Evolutionary conservation across 2,888 invertebrate species (phyloP), one percentile per base, ranked within the genome.

Genomic region (Lottia gigantea): DNA sequence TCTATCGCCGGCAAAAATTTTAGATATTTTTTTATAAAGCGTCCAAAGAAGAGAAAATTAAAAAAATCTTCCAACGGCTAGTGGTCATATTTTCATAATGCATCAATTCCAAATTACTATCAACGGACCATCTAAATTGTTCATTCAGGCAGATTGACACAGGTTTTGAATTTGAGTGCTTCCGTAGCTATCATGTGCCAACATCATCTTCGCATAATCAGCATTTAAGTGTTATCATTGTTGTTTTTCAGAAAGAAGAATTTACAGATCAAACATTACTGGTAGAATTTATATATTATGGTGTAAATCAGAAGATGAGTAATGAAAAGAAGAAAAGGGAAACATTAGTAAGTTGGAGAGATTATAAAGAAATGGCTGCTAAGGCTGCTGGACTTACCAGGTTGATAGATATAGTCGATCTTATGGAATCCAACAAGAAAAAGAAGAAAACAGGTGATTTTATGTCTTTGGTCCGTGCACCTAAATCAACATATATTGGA

Each of bases 261-360:
- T 16, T 40, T 45, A 65, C 61, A 31, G 15, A 64, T 31, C 64
- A 69, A 40, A 69, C 55, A 12, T 26, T 69, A 6, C 15, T 69
- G n/a, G 45, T 69, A 25, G 65, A 69, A 23, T 69, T 64, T 23
- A 69, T 65, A n/a, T 69, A 65, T 46, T 69, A 69, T 65, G 69
- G 64, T 25, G 63, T 45, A 26, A 64, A 11, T 31, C n/a, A 40
- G 26, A 64, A 11, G 55, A 55, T 15, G 14, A 23, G 2, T 23
- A 23, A 55, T 3, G 55, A 55, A 23, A 55, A 55, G 23, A 19
- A 19, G n/a, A 55, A 55, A 55, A 23, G 23, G 19, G 55, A 16
- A 15, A 1, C 55, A 11, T 23, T 55, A 23, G 19, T 55, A 55
- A 55, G 55, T 14, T 55, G 55, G 55, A 55, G 55, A 55, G 55